phyloP scores from a whole-genome alignment of 2,113 vertebrate species.

The Phaethon lepturus region DNA sequence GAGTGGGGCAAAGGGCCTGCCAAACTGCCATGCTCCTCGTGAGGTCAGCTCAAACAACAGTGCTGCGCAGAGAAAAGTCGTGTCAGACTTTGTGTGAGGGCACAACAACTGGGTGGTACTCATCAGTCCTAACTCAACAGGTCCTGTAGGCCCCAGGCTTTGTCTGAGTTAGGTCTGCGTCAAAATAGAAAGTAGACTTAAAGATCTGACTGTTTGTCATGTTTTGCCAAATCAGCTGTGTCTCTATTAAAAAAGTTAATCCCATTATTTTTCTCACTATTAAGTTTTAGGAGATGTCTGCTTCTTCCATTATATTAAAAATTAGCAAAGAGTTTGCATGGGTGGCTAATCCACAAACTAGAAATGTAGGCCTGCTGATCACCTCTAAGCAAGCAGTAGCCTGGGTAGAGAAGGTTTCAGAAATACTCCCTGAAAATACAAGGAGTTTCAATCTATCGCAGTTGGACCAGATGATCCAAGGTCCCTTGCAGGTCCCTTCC shows the following conservation, averaged over 20 bases:
- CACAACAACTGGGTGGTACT: not conserved
- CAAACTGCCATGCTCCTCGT: accelerated
- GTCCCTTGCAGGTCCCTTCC: not conserved
- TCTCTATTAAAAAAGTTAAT: not conserved
- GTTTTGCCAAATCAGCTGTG: not conserved
- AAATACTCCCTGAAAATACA: not conserved
- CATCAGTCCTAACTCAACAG: not conserved
- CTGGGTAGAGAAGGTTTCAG: not conserved
- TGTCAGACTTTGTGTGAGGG: not conserved
- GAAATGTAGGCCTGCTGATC: not conserved
- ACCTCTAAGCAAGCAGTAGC: not conserved
- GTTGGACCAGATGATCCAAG: not conserved
- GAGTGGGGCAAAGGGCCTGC: not conserved
- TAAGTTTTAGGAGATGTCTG: not conserved
- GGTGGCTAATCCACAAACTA: not conserved
- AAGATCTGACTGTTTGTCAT: not conserved
- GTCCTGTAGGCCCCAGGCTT: not conserved
- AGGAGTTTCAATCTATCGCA: not conserved
- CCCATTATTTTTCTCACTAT: not conserved
- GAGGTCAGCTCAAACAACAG: not conserved
- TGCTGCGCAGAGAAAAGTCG: not conserved
- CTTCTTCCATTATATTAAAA: not conserved
- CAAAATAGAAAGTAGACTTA: not conserved
- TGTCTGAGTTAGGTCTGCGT: not conserved
- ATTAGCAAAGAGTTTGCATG: not conserved